phyloP scores from a whole-genome alignment of 2,797 vertebrate genomes.

The Chaenodraco wilsoni region DNA sequence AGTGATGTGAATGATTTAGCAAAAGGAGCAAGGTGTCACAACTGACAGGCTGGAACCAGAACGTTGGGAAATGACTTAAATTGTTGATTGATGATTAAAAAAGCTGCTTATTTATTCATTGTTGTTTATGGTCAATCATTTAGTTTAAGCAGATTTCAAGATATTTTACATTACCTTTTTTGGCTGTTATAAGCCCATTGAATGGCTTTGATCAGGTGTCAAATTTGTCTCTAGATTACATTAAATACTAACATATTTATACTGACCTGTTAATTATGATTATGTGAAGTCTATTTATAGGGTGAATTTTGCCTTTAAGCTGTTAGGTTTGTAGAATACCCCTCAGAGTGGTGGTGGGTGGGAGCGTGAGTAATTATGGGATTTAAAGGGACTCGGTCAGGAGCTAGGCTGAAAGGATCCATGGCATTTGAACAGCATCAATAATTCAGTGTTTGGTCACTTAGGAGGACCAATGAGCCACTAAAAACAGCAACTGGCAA shows the following conservation, averaged over 20 bases:
- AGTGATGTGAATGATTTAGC: not conserved
- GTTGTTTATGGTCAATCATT: not conserved
- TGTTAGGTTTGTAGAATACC: conserved; percentile 23
- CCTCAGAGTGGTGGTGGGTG: conserved; percentile 15
- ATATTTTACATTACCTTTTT: not conserved
- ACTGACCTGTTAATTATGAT: not conserved
- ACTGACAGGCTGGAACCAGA: not conserved
- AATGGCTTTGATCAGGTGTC: not conserved
- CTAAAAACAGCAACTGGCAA: conserved; percentile 71
- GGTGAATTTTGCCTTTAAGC: conserved; percentile 9
- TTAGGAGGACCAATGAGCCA: conserved; percentile 62
- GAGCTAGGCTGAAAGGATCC: conserved; percentile 61
- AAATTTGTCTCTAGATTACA: conserved; percentile 4
- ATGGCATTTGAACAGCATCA: conserved; percentile 70
- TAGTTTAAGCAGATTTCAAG: not conserved
- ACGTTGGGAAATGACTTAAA: not conserved
- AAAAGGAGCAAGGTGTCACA: not conserved
- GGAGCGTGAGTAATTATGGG: conserved; percentile 43
- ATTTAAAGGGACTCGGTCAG: conserved; percentile 66
- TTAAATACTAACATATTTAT: conserved; percentile 10
- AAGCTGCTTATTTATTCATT: not conserved
- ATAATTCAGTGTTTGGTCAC: conserved; percentile 76
- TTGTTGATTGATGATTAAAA: not conserved
- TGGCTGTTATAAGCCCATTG: no score
- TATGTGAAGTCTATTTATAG: conserved; percentile 2